phyloP scores from a whole-genome alignment of 2,888 invertebrate genomes.

The Pseudoips prasinana region DNA sequence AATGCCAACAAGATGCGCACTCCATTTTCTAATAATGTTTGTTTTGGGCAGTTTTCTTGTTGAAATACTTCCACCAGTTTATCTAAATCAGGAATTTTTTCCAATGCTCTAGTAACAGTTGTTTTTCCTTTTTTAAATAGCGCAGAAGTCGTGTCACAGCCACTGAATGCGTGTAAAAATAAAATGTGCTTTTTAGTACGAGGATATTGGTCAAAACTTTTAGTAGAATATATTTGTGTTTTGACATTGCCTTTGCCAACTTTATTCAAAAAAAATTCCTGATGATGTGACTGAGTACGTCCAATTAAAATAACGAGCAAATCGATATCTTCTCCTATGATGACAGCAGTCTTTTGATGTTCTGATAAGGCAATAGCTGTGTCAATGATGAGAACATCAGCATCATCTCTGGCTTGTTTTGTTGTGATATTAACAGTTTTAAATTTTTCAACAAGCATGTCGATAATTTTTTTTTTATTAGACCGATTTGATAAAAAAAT shows the following conservation, averaged over 20 bases:
- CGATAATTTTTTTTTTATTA: slow-evolving; percentile 33
- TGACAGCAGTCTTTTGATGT: slow-evolving; percentile 33
- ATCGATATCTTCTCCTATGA: slow-evolving; percentile 51
- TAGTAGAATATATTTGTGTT: slow-evolving; percentile 42
- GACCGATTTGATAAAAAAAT: slow-evolving; percentile 17
- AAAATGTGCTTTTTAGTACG: slow-evolving; percentile 30
- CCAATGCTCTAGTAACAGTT: slow-evolving; percentile 1
- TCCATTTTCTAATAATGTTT: slow-evolving; percentile 35
- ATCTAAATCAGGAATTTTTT: slow-evolving; percentile 31
- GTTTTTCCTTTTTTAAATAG: slow-evolving; percentile 24
- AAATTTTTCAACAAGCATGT: slow-evolving; percentile 45
- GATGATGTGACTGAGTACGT: slow-evolving; percentile 33
- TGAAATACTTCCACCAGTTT: slow-evolving; percentile 29
- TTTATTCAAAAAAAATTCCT: slow-evolving; percentile 38
- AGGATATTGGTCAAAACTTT: slow-evolving; percentile 45
- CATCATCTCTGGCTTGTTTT: slow-evolving; percentile 49
- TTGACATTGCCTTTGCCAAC: slow-evolving; percentile 44
- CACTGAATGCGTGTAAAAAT: slow-evolving; percentile 34
- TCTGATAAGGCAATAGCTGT: slow-evolving; percentile 32
- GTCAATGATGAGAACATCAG: slow-evolving; percentile 49
- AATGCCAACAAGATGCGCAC: slow-evolving; percentile 38
- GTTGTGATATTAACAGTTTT: slow-evolving; percentile 44
- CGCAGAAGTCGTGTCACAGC: slow-evolving; percentile 36
- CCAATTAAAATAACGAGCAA: slow-evolving; percentile 48
- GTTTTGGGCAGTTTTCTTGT: slow-evolving; percentile 44